Base-by-base conservation (phyloP, 2,888 invertebrate genomes). In the Ophion slaviceki region DNA sequence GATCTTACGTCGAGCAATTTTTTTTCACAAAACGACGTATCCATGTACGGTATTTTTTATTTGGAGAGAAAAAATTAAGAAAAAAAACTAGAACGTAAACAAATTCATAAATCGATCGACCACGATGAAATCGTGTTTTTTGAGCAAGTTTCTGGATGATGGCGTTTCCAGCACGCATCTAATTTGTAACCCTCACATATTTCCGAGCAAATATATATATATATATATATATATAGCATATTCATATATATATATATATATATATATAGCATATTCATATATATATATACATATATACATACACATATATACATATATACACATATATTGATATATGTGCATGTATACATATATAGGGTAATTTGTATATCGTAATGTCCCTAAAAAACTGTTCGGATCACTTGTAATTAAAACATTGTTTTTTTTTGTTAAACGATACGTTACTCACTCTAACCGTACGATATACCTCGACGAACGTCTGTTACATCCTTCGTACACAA, bases 401-500 rank as follows among this genome's bases (percentile, higher is more conserved):
- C 71, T 66, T 59, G 80, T 74, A 53, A 79, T 74, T 67, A 59
- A 53, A 74, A 61, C 28, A 28, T 53, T 72, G 14, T 66, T 68
- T 61, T 14, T 53, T 53, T 53, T 53, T 53, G 14, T 53, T 17
- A 14, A 53, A 53, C 78, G 45, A 47, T 53, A 78, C 71, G 82
- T 77, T 67, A 83, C 61, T 67, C 70, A 57, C 57, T 24, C 77
- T 85, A 82, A 82, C 81, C 66, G 78, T 79, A 81, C 80, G 72
- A 78, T 62, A 68, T 57, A 74, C 78, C 81, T 78, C 80, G 78
- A 85, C 74, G 81, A 85, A 82, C 78, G 36, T 85, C 78, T 85
- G 85, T 85, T 70, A 78, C 59, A 32, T 75, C 77, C 80, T 70
- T 81, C 66, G 40, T 59, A n/a, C 24, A 67, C 10, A 71, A 40